Evolutionary conservation across 2,797 vertebrate species (phyloP), one percentile per base, ranked within the genome.

Genomic region (Eupleurogrammus muticus): DNA sequence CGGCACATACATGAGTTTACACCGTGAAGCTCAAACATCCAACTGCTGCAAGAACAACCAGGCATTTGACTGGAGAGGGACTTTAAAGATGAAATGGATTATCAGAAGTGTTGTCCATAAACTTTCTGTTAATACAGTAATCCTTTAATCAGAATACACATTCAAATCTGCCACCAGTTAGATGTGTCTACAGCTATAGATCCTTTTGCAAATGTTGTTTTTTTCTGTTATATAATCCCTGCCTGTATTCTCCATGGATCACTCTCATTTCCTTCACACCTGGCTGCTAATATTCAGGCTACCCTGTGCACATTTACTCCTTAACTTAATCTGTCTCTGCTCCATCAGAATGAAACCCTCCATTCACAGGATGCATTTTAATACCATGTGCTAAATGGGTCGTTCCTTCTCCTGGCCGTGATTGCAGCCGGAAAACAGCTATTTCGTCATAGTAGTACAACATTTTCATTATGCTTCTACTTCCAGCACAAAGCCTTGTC

Each of bases 381-480:
- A 71, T 80, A 72, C 62, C 72, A 64, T 55, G 9, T 57, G 72
- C 67, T 70, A 73, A 86, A 79, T 73, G 0, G 80, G 67, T 82
- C 66, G 79, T 86, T 89, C 74, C 57, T 76, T 79, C 79, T 77
- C 77, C 80, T 70, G 71, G 57, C 80, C 38, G 36, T 79, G 85
- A 91, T 92, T 92, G 86, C 90, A 77, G 67, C 79, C 65, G 70
- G 77, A 87, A 89, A 87, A 79, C 70, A 62, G 44, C 50, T 55
- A 81, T 89, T 90, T 90, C 85, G 60, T 89, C 87, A 91, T 51
- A 34, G 70, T 52, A 59, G 73, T 66, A 28, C 66, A 74, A 70
- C 65, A 82, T 87, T 87, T 87, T 83, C 73, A 87, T 84, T 80
- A 82, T 76, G 35, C 78, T 76, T 75, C 64, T 50, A 63, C 80